Base-by-base conservation (phyloP, 2,888 invertebrate species). In the Eupeodes latifasciatus region DNA sequence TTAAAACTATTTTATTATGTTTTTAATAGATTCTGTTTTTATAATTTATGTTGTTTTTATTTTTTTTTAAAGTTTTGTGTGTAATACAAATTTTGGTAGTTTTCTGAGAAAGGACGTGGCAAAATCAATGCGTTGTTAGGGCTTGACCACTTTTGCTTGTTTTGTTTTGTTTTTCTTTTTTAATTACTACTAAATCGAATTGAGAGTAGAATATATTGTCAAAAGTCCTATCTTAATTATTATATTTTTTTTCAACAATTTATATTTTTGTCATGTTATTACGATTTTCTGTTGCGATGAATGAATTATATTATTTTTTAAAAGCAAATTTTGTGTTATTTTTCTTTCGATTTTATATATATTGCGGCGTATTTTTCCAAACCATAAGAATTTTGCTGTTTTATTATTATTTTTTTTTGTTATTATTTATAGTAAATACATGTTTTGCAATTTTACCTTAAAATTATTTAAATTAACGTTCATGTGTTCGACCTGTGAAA, bases 401-500 rank as follows among this genome's bases (percentile, higher is more conserved):
- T 53, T 36, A 75, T 77, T 49, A 74, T 69, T n/a, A 61, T 64
- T 78, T 51, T 55, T 81, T 85, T 81, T 86, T 84, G 27, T 72
- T 62, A 59, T 74, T 76, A 80, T 90, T 90, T 89, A 85, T 89
- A 89, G 71, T 86, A 82, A 84, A 84, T 90, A 90, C 90, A 89
- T 59, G 40, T 40, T 40, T 40, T 89, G 79, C 74, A 76, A 67
- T 85, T 86, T 85, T 81, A 90, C 84, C 90, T 90, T 90, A 89
- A 85, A 89, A 74, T 66, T 89, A 89, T 81, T 81, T 81, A 78
- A 72, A 78, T 62, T 89, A 87, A 89, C 76, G 90, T 90, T 90
- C 90, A 90, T 90, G 90, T 90, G 80, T 90, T 82, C 80, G 90
- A 90, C 90, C 90, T 90, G 84, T n/a, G 81, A 82, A 36, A 81